Evolutionary conservation across 2,113 vertebrate genomes (phyloP).

Genomic region (Clarias magur): DNA sequence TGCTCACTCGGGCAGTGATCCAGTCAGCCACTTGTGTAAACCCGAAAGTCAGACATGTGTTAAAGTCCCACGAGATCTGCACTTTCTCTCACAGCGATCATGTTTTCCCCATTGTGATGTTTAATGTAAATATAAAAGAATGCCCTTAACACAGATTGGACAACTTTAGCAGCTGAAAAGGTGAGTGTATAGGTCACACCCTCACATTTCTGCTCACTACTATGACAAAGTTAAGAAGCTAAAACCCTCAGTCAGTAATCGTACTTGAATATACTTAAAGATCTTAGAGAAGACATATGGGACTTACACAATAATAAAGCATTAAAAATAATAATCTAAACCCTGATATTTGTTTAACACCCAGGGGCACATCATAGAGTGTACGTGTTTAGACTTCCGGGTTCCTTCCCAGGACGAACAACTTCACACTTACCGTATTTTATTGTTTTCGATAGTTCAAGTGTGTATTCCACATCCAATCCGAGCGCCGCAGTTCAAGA

Average conservation of each 20-base stretch:
- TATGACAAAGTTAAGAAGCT: background rate
- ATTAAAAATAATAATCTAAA: background rate
- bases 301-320: background rate
- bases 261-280: no score
- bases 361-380: background rate
- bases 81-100: no score
- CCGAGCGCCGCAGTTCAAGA: background rate
- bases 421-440: slow-evolving; percentile 15
- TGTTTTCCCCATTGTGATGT: no score
- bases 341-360: background rate
- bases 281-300: background rate
- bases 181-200: background rate
- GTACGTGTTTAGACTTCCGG: background rate
- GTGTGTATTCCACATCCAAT: background rate
- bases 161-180: no score
- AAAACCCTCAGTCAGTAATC: background rate
- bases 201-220: background rate
- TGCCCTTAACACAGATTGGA: no score
- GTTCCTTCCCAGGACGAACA: background rate
- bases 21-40: no score
- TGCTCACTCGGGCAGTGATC: no score
- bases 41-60: no score
- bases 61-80: no score
- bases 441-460: background rate
- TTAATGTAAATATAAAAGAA: no score